These are phyloP conservation scores for Hermaeophaga mercurialis DNA, from an alignment of 2,888 invertebrate species.

Conservation along the genomic window DNA sequence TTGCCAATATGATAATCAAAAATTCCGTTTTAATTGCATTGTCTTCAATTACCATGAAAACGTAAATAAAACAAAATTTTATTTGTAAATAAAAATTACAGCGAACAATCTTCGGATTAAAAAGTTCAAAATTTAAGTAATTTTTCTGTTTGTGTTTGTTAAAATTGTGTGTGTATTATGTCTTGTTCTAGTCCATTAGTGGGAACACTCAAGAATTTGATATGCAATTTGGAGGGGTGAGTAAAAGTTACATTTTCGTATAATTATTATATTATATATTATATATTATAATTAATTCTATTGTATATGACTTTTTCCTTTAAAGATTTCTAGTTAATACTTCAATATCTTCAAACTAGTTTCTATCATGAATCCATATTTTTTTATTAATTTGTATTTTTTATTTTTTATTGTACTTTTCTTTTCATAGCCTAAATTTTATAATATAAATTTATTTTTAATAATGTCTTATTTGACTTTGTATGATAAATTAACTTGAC, in stretches of 20 bases:
- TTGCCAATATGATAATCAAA: too few species aligned
- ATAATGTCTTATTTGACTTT: too few species aligned
- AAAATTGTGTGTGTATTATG: background rate
- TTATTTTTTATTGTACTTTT: too few species aligned
- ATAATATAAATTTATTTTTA: too few species aligned
- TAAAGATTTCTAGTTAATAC: too few species aligned
- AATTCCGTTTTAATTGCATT: too few species aligned
- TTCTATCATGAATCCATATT: too few species aligned
- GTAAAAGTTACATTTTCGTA: background rate
- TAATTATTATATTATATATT: background rate
- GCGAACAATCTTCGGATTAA: background rate
- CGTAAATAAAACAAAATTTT: background rate
- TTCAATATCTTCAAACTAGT: too few species aligned
- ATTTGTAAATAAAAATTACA: background rate
- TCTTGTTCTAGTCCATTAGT: background rate
- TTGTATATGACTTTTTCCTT: too few species aligned
- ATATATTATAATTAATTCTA: background rate
- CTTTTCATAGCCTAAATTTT: too few species aligned
- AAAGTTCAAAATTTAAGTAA: background rate
- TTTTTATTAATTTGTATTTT: too few species aligned
- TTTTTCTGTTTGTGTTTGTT: background rate
- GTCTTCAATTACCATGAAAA: background rate
- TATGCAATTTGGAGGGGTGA: background rate
- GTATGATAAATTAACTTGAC: too few species aligned
- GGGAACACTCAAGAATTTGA: background rate